phyloP scores from a whole-genome alignment of 2,797 vertebrate species.

The Kryptolebias ocellatus region DNA sequence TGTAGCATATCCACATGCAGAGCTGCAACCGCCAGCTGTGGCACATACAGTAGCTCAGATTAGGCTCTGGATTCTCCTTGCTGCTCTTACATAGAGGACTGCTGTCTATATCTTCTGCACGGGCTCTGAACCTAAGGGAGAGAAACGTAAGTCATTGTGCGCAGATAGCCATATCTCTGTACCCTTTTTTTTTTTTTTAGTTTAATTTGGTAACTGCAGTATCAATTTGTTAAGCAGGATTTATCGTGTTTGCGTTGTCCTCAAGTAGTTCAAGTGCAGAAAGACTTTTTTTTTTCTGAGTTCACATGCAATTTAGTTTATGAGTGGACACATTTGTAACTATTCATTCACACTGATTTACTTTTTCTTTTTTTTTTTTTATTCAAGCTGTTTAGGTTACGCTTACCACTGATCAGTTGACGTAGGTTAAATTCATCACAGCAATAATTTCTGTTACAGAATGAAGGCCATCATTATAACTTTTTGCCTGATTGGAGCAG shows the following conservation, averaged over 20 bases:
- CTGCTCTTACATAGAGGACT: constrained; percentile 27
- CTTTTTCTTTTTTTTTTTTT: not conserved
- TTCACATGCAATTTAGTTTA: no score
- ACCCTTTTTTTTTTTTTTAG: not conserved
- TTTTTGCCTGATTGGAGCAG: constrained; percentile 74
- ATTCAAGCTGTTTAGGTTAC: not conserved
- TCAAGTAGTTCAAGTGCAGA: no score
- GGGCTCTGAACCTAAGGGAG: constrained; percentile 19
- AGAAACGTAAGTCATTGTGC: constrained; percentile 34
- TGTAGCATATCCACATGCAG: constrained; percentile 57
- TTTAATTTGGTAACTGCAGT: not conserved
- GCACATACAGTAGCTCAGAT: constrained; percentile 17
- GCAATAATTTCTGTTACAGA: constrained; percentile 56
- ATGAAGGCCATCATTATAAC: constrained; percentile 73
- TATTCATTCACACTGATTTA: not conserved
- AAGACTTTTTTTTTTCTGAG: no score
- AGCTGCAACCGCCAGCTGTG: constrained; percentile 15
- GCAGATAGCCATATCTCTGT: not conserved
- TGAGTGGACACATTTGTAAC: no score
- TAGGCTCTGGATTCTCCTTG: constrained; percentile 27
- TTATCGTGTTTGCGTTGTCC: no score
- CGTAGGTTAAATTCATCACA: not conserved
- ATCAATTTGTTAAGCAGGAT: no score
- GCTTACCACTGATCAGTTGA: not conserved
- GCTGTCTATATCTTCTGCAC: constrained; percentile 8